Conservation (phyloP, 2,797 vertebrate species). For the Cryptoblepharus egeriae region DNA sequence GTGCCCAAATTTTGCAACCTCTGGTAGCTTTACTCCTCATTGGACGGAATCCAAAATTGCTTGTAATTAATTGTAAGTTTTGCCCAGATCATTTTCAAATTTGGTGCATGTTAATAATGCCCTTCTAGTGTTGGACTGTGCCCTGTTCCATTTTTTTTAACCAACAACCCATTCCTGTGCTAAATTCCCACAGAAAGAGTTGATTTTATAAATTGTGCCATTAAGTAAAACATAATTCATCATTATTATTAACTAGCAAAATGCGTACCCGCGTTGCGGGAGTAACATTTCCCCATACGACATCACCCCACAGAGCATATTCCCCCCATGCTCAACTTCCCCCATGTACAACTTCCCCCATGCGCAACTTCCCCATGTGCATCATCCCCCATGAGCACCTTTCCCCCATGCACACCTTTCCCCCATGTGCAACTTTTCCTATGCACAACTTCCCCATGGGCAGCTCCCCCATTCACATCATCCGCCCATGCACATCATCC, state of each 20-base stretch:
- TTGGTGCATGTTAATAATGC: slow-evolving; percentile 18
- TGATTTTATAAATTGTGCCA: slow-evolving; percentile 23
- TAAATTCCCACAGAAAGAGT: slow-evolving; percentile 23
- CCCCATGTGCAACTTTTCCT: too few relatives aligned
- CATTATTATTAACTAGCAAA: slow-evolving; percentile 22
- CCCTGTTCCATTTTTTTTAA: not conserved
- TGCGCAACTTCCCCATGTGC: too few relatives aligned
- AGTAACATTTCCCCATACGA: too few relatives aligned
- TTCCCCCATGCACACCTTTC: too few relatives aligned
- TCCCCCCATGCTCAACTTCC: too few relatives aligned
- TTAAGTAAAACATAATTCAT: slow-evolving; percentile 35
- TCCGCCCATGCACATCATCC: too few relatives aligned
- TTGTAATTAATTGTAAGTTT: slow-evolving; percentile 24
- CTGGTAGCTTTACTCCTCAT: not conserved
- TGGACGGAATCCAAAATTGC: not conserved
- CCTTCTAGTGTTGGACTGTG: slow-evolving; percentile 13
- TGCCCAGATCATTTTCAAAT: slow-evolving; percentile 40
- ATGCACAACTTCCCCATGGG: too few relatives aligned
- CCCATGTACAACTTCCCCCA: too few relatives aligned
- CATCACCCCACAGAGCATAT: too few relatives aligned
- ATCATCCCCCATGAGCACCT: too few relatives aligned
- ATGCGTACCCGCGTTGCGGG: too few relatives aligned
- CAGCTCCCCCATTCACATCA: too few relatives aligned
- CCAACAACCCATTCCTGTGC: slow-evolving; percentile 2
- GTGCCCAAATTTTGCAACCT: not conserved